phyloP scores from a whole-genome alignment of 2,888 invertebrate species.

The Synergus gifuensis region DNA sequence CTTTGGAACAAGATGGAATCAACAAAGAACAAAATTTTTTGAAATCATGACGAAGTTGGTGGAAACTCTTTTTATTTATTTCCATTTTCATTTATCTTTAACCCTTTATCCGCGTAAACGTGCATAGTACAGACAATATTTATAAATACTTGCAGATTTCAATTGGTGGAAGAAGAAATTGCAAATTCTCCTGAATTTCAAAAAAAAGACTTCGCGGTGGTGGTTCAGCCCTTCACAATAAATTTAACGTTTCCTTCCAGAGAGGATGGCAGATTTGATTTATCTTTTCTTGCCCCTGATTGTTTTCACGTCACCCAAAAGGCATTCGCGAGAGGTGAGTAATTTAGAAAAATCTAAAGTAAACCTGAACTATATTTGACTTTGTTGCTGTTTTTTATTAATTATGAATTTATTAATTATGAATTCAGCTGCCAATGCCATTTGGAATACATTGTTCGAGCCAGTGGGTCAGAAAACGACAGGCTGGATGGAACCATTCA shows the following conservation, averaged over 20 bases:
- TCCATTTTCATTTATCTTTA: neutral
- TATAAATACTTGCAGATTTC: conserved; percentile 75
- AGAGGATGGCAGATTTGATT: conserved; percentile 77
- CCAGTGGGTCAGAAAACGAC: conserved; percentile 79
- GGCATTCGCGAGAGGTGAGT: conserved; percentile 80
- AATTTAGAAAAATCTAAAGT: neutral
- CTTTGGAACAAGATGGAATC: conserved; percentile 74
- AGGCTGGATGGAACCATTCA: conserved; percentile 71
- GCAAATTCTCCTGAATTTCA: conserved; percentile 77
- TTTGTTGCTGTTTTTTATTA: neutral
- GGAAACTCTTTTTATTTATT: neutral
- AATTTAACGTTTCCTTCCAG: conserved; percentile 76
- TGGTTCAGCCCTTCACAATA: conserved; percentile 79
- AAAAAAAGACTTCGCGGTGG: conserved; percentile 81
- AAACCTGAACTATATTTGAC: neutral
- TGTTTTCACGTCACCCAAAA: conserved; percentile 84
- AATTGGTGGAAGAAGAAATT: conserved; percentile 79
- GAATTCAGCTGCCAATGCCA: conserved; percentile 79
- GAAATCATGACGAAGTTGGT: conserved; percentile 77
- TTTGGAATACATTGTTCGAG: conserved; percentile 83
- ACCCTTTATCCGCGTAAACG: neutral
- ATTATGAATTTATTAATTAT: no score
- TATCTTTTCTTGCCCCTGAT: conserved; percentile 80
- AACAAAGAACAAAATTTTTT: conserved; percentile 72
- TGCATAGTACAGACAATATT: neutral